Evolutionary conservation across 2,888 invertebrate genomes (phyloP).

Genomic region (Norana najaformis): DNA sequence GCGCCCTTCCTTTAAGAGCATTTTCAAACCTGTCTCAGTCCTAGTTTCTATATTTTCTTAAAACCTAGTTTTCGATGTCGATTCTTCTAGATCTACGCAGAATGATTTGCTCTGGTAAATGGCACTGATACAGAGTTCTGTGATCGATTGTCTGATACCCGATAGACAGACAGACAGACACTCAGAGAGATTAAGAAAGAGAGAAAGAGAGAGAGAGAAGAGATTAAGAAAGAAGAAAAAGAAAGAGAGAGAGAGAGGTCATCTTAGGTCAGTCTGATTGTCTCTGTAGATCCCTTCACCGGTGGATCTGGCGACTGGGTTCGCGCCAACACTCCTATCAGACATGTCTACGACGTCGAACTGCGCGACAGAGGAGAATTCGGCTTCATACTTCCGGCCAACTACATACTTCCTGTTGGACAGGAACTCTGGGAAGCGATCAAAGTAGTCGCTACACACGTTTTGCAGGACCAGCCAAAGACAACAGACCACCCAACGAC

Average conservation of each 20-base stretch:
- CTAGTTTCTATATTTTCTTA: background rate
- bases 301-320: constrained; percentile 86
- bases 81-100: no score
- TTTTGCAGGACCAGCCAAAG: constrained; percentile 22
- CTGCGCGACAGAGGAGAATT: constrained; percentile 64
- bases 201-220: background rate
- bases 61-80: no score
- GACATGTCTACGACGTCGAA: constrained; percentile 85
- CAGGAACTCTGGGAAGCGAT: constrained; percentile 35
- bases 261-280: background rate
- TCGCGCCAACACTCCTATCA: constrained; percentile 77
- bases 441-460: constrained; percentile 66
- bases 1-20: no score
- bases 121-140: no score
- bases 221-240: background rate
- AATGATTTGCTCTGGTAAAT: no score
- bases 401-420: constrained; percentile 33
- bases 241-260: background rate
- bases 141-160: no score
- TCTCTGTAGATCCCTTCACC: constrained; percentile 58
- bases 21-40: background rate
- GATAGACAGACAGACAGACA: no score
- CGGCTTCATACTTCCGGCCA: constrained; percentile 35
- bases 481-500: background rate
- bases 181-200: background rate